Conservation (phyloP, 2,113 vertebrate species). For the Cinclus cinclus region DNA sequence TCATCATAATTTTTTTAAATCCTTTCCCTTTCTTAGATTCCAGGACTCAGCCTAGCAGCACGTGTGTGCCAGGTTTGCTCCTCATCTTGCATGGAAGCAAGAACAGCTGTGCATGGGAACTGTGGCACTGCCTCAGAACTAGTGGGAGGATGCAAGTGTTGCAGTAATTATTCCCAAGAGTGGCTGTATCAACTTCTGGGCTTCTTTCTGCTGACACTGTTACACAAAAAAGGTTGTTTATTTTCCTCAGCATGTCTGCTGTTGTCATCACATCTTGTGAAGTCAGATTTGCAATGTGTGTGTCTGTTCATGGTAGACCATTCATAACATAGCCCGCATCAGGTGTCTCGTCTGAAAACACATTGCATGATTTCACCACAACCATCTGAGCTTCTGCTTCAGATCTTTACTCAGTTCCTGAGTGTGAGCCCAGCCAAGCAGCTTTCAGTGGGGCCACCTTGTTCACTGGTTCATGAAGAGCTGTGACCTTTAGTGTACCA, state of each 20-base stretch:
- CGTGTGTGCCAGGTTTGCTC: rapidly evolving
- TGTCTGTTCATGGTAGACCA: background rate
- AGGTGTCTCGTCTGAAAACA: background rate
- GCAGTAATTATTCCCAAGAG: background rate
- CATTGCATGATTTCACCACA: background rate
- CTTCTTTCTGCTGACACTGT: background rate
- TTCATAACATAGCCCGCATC: background rate
- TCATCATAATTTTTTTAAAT: background rate
- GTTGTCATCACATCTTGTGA: background rate
- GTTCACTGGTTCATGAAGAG: background rate
- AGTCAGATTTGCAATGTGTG: background rate
- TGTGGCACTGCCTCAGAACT: background rate
- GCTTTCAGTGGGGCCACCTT: background rate
- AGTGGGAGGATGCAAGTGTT: background rate
- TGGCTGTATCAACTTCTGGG: background rate
- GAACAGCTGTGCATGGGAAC: background rate
- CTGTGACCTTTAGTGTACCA: background rate
- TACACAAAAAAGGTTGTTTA: background rate
- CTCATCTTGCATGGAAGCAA: background rate
- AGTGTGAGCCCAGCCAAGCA: background rate
- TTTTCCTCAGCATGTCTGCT: background rate
- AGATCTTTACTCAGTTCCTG: background rate
- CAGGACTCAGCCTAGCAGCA: background rate
- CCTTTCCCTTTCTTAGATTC: background rate
- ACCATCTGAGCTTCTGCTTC: background rate